Evolutionary conservation across 2,888 invertebrate genomes (phyloP), one percentile per base, ranked within the genome.

Genomic region (Eurois occulta): DNA sequence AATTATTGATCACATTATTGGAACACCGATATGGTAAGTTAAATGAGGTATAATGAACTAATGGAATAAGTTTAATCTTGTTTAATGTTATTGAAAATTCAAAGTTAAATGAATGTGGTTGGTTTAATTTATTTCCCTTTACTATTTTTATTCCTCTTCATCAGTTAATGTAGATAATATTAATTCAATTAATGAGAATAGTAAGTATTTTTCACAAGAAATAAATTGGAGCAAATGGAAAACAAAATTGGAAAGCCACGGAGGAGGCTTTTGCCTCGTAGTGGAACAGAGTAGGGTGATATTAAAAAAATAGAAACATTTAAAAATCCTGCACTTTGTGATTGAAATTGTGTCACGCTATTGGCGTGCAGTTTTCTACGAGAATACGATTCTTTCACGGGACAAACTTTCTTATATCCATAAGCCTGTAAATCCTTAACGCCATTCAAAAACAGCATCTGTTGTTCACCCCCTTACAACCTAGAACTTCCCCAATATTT

Each of bases 401-500:
- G 24, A 24, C 18, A 43, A 48, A 35, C 35, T 72, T 65, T 65
- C 46, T 65, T 13, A 3, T 1, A 18, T n/a, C 35, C 35, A n/a
- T 41, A 11, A 35, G 7, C 4, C 13, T 43, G 16, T 43, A 43
- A 58, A 70, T 48, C 62, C 72, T 80, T 38, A 52, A 72, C 28
- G 60, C 18, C n/a, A n/a, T 67, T 66, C 21, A 58, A 58, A 69
- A 60, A 21, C 67, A 35, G 16, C 73, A 83, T 67, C 82, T 69
- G 48, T 55, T 35, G 41, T 48, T 21, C 58, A 10, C 38, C 16
- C 21, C 18, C 43, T 55, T 16, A n/a, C 28, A 58, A 41, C 43
- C 5, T 11, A 58, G 16, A 64, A 84, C 35, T 69, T 79, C 18
- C 10, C 5, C 41, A 60, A 81, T 78, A 83, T 66, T 72, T 62